Evolutionary conservation across 2,888 invertebrate species (phyloP).

Genomic region (Agriopis aurantiaria): DNA sequence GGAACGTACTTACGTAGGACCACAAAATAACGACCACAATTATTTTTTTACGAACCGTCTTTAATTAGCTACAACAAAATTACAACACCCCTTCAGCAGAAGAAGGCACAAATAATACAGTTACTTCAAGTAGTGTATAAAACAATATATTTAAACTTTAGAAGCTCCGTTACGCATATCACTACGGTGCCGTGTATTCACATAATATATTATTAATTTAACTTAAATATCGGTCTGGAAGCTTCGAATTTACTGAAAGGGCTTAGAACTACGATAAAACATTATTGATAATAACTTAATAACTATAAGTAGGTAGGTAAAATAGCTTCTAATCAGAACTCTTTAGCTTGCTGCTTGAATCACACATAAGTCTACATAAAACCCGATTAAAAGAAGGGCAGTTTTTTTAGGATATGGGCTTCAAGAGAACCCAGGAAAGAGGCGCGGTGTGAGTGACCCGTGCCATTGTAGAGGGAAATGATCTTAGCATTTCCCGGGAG

Average conservation of each 20-base stretch:
- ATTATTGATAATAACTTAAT: not conserved
- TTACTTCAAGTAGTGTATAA: slow-evolving; percentile 76
- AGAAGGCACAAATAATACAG: slow-evolving; percentile 65
- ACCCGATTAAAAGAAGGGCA: no score
- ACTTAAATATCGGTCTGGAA: slow-evolving; percentile 74
- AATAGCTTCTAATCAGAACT: not conserved
- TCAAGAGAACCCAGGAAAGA: no score
- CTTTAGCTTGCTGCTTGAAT: no score
- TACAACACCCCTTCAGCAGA: slow-evolving; percentile 63
- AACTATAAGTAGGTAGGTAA: not conserved
- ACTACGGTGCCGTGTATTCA: slow-evolving; percentile 84
- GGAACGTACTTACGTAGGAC: no score
- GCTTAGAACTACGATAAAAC: not conserved
- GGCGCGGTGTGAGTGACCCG: no score
- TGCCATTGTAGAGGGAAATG: no score
- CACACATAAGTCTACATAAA: no score
- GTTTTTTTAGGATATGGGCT: no score
- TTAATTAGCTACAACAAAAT: slow-evolving; percentile 85
- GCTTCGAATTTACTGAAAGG: slow-evolving; percentile 17
- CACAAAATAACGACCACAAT: no score
- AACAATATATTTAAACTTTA: slow-evolving; percentile 76
- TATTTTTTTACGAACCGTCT: slow-evolving; percentile 73
- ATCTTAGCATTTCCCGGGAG: no score
- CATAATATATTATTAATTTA: slow-evolving; percentile 57
- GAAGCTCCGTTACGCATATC: slow-evolving; percentile 85